Conservation (phyloP, 2,797 vertebrate species). For the Lateolabrax maculatus region DNA sequence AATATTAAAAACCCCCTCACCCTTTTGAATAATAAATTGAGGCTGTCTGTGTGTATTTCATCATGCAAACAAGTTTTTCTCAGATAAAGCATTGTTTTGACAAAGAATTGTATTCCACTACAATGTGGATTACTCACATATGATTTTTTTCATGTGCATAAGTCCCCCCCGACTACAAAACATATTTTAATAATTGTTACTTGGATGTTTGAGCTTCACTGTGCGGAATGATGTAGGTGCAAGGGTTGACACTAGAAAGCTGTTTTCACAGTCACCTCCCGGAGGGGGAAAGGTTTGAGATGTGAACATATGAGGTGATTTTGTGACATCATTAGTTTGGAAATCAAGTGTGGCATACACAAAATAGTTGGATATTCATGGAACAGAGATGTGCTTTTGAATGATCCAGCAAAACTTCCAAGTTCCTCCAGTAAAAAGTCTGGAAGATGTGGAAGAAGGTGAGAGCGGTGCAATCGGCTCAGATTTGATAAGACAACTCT, state of each 20-base stretch:
- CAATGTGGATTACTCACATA: background rate
- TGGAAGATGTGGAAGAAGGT: slow-evolving; percentile 14
- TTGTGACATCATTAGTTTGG: background rate
- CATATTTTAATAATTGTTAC: background rate
- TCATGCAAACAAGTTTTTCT: slow-evolving; percentile 35
- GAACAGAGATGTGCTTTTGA: no score
- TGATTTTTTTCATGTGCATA: slow-evolving; percentile 1
- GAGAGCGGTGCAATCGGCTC: slow-evolving; percentile 36
- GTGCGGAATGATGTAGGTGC: background rate
- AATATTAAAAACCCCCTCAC: slow-evolving; percentile 58
- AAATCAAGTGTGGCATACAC: background rate
- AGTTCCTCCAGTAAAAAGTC: slow-evolving; percentile 5
- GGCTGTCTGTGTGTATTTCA: slow-evolving; percentile 52
- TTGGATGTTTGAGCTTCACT: slow-evolving; percentile 2
- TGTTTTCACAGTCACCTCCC: background rate
- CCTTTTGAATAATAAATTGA: slow-evolving; percentile 62
- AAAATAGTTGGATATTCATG: no score
- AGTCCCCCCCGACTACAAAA: background rate
- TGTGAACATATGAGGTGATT: background rate
- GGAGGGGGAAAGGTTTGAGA: background rate
- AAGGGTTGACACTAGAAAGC: background rate
- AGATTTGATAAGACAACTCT: slow-evolving; percentile 59
- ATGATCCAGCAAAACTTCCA: background rate
- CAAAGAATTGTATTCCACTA: background rate
- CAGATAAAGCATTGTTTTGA: background rate